Conservation (phyloP, 2,113 vertebrate genomes). For the Trochalopteron elliotii region DNA sequence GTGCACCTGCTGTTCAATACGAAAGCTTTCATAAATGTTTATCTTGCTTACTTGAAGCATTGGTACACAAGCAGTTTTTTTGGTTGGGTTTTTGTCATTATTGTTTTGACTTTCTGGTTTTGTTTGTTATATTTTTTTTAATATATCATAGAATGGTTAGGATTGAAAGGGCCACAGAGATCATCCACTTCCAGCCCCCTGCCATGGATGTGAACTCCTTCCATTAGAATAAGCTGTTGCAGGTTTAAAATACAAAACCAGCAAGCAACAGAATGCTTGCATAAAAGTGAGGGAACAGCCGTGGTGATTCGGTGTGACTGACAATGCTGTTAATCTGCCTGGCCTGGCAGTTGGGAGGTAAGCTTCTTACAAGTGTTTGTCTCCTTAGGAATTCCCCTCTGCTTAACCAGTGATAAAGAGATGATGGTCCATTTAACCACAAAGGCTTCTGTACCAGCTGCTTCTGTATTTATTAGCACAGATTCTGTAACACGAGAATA, state of each 20-base stretch:
- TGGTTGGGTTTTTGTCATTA: neutral
- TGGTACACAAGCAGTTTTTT: neutral
- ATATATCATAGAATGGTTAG: neutral
- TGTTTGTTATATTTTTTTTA: neutral
- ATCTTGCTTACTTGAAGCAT: neutral
- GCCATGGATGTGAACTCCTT: neutral
- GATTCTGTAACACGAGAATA: neutral
- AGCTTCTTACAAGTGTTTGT: constrained; percentile 31
- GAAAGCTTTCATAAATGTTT: neutral
- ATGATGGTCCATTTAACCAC: constrained; percentile 20
- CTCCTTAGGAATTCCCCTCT: constrained; percentile 42
- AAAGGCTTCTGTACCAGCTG: constrained; percentile 23
- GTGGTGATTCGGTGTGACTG: neutral
- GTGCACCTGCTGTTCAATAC: neutral
- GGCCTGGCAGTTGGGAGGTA: neutral
- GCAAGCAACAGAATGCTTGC: neutral
- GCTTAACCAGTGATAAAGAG: constrained; percentile 12
- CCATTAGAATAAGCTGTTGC: neutral
- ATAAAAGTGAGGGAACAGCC: neutral
- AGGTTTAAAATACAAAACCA: neutral
- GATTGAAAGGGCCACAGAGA: neutral
- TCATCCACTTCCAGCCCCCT: neutral
- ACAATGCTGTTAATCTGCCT: neutral
- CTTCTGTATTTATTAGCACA: constrained; percentile 6
- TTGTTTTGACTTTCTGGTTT: neutral